Evolutionary conservation across 2,113 vertebrate species (phyloP).

Genomic region (Poecilia latipinna): DNA sequence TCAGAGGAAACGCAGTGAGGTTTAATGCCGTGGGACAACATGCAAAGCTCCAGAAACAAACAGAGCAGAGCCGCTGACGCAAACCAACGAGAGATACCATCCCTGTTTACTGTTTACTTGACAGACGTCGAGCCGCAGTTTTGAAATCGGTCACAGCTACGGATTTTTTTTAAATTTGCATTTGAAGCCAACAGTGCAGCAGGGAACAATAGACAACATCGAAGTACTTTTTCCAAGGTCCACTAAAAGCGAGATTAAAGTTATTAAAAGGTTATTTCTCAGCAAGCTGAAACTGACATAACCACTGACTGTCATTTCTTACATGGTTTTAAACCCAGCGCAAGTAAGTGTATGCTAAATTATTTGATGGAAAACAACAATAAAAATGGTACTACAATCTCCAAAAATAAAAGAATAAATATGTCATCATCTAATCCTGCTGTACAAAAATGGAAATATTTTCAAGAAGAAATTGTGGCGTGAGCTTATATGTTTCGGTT

Average conservation of each 20-base stretch:
- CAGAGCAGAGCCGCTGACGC: constrained; percentile 16
- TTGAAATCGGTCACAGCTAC: constrained; percentile 41
- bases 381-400: neutral
- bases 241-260: constrained; percentile 25
- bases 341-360: neutral
- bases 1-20: constrained; percentile 11
- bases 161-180: constrained; percentile 11
- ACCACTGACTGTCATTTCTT: neutral
- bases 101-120: constrained; percentile 28
- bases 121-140: constrained; percentile 32
- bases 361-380: neutral
- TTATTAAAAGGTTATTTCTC: constrained; percentile 21
- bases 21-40: constrained; percentile 1
- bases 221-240: constrained; percentile 32
- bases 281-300: constrained; percentile 36
- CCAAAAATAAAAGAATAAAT: neutral
- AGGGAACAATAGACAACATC: constrained; percentile 36
- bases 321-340: neutral
- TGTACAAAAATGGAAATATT: neutral
- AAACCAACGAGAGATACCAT: constrained; percentile 32
- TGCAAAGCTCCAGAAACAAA: constrained; percentile 31
- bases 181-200: constrained; percentile 28
- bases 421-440: neutral
- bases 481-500: constrained; percentile 16
- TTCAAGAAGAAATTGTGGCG: neutral